Evolutionary conservation across 2,888 invertebrate genomes (phyloP), one percentile per base, ranked within the genome.

Genomic region (Eristalis intricaria): DNA sequence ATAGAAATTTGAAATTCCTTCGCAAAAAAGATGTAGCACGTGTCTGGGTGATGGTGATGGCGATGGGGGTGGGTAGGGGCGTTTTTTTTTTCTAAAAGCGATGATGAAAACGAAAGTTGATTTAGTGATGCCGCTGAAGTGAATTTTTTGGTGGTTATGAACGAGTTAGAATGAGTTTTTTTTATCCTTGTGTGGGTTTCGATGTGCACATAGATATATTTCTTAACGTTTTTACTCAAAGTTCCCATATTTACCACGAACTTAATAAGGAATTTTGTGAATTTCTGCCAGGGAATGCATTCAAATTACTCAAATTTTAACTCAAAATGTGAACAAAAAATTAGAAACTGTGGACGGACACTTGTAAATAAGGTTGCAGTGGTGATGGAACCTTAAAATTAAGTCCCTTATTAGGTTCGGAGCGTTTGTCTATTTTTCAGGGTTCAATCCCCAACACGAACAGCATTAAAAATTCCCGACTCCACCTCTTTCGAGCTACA

Each of bases 91-190:
- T n/a, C n/a, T n/a, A n/a, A 19, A 15, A n/a, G 13, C 7, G 50
- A 50, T 19, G 50, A 19, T 19, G 50, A 77, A 69, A 77, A 68
- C 40, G 77, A 77, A 77, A 77, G 69, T 69, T 63, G 15, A 32
- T 69, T 63, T 19, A 19, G 1, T 50, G n/a, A 50, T 43, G 43
- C 5, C n/a, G 5, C n/a, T n/a, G n/a, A 13, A 50, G 15, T 43
- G 13, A 15, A 43, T n/a, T 43, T 5, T 4, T n/a, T 43, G 8
- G 32, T 4, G 43, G n/a, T 43, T 43, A 19, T 50, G 19, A n/a
- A 43, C 43, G 15, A n/a, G 43, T n/a, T 38, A 11, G 2, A 13
- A 13, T 38, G 13, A 38, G 38, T 43, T 43, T 4, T 15, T 40
- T 2, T 15, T 43, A 4, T 43, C 3, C 5, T 0, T 50, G 43